A percentile compares a stretch with the other conserved stretches of the same genome.
phyloP scores from a whole-genome alignment of 2,888 invertebrate genomes.

The Danaus chrysippus region DNA sequence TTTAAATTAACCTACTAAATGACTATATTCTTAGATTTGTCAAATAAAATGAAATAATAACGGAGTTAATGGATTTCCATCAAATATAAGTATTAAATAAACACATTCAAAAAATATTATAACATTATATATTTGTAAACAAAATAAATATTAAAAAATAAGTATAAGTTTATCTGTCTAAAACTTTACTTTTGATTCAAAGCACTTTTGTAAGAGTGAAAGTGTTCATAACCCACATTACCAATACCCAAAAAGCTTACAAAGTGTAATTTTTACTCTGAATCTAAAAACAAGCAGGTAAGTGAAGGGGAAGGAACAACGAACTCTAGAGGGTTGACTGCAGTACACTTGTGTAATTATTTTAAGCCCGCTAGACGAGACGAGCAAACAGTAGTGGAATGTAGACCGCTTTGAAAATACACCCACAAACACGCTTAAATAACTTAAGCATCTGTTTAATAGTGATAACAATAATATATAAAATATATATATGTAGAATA shows the following conservation, averaged over 20 bases:
- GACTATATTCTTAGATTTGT: too few relatives aligned
- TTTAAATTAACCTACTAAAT: too few relatives aligned
- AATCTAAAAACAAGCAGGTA: conserved; percentile 37
- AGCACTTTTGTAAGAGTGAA: conserved; percentile 53
- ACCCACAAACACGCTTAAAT: background rate
- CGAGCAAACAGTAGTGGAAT: conserved; percentile 64
- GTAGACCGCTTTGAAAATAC: conserved; percentile 46
- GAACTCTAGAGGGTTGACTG: conserved; percentile 55
- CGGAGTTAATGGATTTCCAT: too few relatives aligned
- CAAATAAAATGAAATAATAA: too few relatives aligned
- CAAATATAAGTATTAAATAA: too few relatives aligned
- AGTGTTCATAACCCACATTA: conserved; percentile 43
- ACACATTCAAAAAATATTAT: too few relatives aligned
- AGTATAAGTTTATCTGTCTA: too few relatives aligned
- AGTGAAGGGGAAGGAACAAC: conserved; percentile 47
- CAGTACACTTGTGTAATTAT: conserved; percentile 74
- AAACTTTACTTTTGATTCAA: conserved; percentile 13
- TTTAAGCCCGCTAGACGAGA: conserved; percentile 67
- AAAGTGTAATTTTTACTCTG: conserved; percentile 34
- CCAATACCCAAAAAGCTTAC: conserved; percentile 52
- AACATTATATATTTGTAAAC: too few relatives aligned
- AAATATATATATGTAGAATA: background rate
- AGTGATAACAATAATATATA: background rate
- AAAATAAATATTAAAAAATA: too few relatives aligned
- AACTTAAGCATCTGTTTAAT: conserved; percentile 1